Evolutionary conservation across 2,888 invertebrate species (phyloP), one percentile per base, ranked within the genome.

Genomic region (Loripinus fragilis): DNA sequence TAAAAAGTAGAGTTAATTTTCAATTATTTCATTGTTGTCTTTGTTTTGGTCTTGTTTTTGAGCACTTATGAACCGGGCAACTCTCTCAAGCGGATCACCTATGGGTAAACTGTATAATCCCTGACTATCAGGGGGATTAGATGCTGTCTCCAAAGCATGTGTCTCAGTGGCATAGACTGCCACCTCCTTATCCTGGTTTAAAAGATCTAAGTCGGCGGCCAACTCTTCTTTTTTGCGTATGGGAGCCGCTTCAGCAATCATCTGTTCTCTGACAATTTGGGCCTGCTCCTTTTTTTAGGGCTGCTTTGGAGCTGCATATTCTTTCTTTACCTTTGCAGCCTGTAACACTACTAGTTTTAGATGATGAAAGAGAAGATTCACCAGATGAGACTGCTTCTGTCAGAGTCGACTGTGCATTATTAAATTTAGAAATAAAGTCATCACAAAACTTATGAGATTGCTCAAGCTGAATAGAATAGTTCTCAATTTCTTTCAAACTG

Each of bases 181-280:
- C 17, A 60, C 3, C 33, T 60, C 60, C 60, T 60, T 60, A 33
- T 33, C 23, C 33, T 60, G 60, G 20, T 60, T 60, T 33, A 60
- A 33, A 33, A 60, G 33, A 20, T 60, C 33, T 10, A 60, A 10
- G 33, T 60, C 60, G 1, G 60, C 60, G 33, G 3, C 60, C 17
- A 60, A 33, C 33, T 30, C 60, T 60, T 33, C 30, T 33, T 60
- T 30, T 60, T 60, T 60, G 5, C 60, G 30, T 20, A 60, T 20
- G 17, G 33, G 60, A 30, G 60, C 60, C 1, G 60, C 60, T 60
- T 60, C 60, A 3, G 60, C 60, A 60, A 60, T 33, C 33, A 5
- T 60, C 17, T 60, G 60, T 60, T 60, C 10, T 17, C 33, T 33
- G 2, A 33, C 17, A 20, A 60, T 60, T 20, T 10, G 60, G 2